Evolutionary conservation across 1,140 invertebrate genomes (phyloP).

Genomic region (Scylla paramamosain): DNA sequence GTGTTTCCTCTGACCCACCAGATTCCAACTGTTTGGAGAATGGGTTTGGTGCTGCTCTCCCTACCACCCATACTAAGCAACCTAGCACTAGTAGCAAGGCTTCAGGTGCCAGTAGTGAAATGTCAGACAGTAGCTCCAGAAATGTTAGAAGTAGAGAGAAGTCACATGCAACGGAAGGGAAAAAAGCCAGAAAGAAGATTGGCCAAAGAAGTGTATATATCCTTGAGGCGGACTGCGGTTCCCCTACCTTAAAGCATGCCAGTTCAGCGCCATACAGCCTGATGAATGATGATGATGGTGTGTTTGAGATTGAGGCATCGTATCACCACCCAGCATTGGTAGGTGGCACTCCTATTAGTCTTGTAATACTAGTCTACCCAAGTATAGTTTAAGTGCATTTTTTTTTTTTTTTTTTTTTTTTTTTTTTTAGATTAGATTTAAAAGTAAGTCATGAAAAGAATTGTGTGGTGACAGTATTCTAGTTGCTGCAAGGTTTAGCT

Average conservation of each 20-base stretch:
- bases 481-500: no score
- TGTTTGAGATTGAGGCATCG: slow-evolving; percentile 26
- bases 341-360: not conserved
- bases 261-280: slow-evolving; percentile 55
- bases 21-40: slow-evolving; percentile 51
- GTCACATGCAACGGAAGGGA: slow-evolving; percentile 28
- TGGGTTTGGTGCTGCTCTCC: slow-evolving; percentile 49
- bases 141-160: not conserved
- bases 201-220: not conserved
- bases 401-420: not conserved
- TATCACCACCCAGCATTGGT: slow-evolving; percentile 38
- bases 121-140: not conserved
- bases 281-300: slow-evolving; percentile 43
- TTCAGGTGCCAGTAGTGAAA: slow-evolving; percentile 47
- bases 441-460: no score
- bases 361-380: not conserved
- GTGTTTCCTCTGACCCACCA: slow-evolving; percentile 4
- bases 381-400: not conserved
- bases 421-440: not conserved
- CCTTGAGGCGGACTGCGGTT: not conserved
- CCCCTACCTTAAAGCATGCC: slow-evolving; percentile 53
- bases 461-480: no score
- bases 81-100: slow-evolving; percentile 53
- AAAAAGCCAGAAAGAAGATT: slow-evolving; percentile 31
- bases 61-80: slow-evolving; percentile 50